Percentiles rank a stretch among this genome's conserved stretches.
Evolutionary conservation across 2,113 vertebrate species (phyloP).

Genomic region (Seriola quinqueradiata): DNA sequence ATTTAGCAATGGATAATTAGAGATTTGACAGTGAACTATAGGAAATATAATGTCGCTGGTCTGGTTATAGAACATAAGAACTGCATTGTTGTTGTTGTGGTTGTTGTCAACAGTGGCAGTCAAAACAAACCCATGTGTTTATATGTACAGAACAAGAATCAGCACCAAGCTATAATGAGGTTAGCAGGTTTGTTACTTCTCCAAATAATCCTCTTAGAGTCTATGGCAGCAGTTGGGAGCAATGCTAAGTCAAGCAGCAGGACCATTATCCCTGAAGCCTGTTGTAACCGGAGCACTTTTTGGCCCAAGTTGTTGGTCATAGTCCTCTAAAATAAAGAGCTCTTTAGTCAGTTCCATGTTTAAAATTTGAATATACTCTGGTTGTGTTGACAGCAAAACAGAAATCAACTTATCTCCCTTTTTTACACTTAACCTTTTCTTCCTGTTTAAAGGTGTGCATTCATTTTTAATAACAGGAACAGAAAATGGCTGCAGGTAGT

Average conservation of each 20-base stretch:
- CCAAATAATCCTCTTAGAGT: slow-evolving; percentile 81
- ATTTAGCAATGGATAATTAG: neutral
- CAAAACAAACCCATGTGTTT: slow-evolving; percentile 67
- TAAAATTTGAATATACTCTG: neutral
- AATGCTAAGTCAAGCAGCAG: slow-evolving; percentile 63
- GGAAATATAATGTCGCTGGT: neutral
- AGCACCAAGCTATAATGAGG: slow-evolving; percentile 65
- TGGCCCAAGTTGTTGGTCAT: neutral
- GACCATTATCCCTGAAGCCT: slow-evolving; percentile 63
- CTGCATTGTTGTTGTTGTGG: slow-evolving; percentile 10
- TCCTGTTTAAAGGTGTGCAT: neutral
- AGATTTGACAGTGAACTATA: neutral
- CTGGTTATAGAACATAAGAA: neutral
- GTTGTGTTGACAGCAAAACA: neutral
- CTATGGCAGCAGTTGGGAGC: slow-evolving; percentile 53
- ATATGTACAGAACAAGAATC: slow-evolving; percentile 16
- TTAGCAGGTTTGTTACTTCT: slow-evolving; percentile 71
- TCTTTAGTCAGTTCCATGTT: slow-evolving; percentile 1
- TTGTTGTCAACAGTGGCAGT: slow-evolving; percentile 16
- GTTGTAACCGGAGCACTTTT: slow-evolving; percentile 43
- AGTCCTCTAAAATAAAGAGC: slow-evolving; percentile 25
- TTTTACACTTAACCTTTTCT: neutral
- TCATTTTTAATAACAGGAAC: neutral
- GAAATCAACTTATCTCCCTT: neutral
- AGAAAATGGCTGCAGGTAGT: slow-evolving; percentile 2